Evolutionary conservation across 2,888 invertebrate species (phyloP), one percentile per base, ranked within the genome.

Genomic region (Adineta ricciae): DNA sequence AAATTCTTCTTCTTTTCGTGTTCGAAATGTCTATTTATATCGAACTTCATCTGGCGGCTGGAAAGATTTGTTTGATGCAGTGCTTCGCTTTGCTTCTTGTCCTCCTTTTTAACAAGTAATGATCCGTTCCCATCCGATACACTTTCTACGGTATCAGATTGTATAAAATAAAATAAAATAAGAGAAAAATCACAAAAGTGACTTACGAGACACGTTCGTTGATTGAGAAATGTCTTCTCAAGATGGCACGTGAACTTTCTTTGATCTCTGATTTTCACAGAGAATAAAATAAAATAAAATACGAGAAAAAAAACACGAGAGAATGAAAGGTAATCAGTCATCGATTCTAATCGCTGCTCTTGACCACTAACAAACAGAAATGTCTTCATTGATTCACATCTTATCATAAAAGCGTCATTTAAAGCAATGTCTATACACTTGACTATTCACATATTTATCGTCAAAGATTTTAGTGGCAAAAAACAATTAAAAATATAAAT

Each of bases 161-260:
- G 11, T 27, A 64, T 64, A 64, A 64, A 64, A 64, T 64, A 64
- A 64, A 64, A 64, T 27, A 64, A 64, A 64, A 64, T 64, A 64
- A 64, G 32, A 64, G 14, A 64, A 64, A 64, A 64, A 64, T 64
- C 64, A 64, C 64, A 64, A 32, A 32, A 64, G 32, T 64, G 64
- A 64, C 64, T 64, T 64, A 64, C 64, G 64, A 64, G 64, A 64
- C 64, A 64, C 64, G 64, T 64, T 64, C 64, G 27, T 64, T 14
- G 64, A 27, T 64, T 32, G 64, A 64, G 27, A 64, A 64, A 14
- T 27, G 16, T 46, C 46, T 27, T 64, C 32, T 32, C 32, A 64
- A 64, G 64, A 64, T 64, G 64, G 64, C 64, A 64, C 64, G 64
- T 64, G 64, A 64, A 64, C 64, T 64, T 64, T 64, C 64, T 64